phyloP scores from a whole-genome alignment of 1,140 invertebrate genomes.

The Drosophila triauraria region DNA sequence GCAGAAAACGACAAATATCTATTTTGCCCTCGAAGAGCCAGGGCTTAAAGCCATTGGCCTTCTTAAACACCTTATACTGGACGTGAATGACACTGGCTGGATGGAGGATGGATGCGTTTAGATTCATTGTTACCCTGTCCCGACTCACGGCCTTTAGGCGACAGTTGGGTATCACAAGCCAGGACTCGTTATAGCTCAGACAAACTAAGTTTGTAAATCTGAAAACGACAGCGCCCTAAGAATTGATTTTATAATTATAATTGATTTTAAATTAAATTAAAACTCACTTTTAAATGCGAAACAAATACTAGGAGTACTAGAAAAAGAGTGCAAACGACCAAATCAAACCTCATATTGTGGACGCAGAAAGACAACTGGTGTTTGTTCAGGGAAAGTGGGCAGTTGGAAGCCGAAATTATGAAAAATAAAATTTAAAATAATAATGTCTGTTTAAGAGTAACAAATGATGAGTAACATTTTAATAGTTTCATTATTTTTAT shows the following conservation, averaged over 20 bases:
- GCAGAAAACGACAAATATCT: neutral
- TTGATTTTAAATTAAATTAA: no score
- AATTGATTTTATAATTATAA: neutral
- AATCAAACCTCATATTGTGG: neutral
- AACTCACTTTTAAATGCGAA: neutral
- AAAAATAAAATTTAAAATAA: neutral
- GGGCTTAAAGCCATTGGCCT: neutral
- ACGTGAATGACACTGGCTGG: neutral
- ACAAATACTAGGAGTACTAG: neutral
- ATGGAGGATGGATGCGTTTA: neutral
- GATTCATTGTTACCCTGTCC: constrained; percentile 1
- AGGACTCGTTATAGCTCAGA: constrained; percentile 7
- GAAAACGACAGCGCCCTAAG: neutral
- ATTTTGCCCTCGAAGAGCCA: neutral
- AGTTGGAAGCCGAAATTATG: neutral
- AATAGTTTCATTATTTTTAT: neutral
- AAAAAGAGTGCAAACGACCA: neutral
- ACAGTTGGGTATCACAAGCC: neutral
- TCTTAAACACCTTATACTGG: neutral
- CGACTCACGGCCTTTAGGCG: constrained; percentile 1
- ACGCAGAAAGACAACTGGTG: neutral
- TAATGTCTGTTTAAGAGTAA: no score
- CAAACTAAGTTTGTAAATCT: constrained; percentile 1
- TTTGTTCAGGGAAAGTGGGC: neutral
- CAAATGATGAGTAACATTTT: neutral